Base-by-base conservation (phyloP, 2,888 invertebrate species). In the Drosophila algonquin region DNA sequence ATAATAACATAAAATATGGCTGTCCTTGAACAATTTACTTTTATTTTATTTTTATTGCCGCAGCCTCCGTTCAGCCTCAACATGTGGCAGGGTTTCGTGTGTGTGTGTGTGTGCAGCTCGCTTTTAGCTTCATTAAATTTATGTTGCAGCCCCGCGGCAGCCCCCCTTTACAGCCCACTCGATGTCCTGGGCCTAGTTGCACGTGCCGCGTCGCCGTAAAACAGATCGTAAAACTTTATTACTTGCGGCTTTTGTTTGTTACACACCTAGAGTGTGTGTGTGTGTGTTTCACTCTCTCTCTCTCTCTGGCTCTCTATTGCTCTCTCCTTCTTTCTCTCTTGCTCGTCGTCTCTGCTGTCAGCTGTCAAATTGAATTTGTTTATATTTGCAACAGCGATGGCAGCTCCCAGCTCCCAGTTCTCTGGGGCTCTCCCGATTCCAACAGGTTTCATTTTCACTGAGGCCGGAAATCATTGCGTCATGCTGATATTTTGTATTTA, bases 151-250 rank as follows among this genome's bases (percentile, higher is more conserved):
- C 71, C 54, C 55, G 71, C 75, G 52, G 45, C 68, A 0, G 60
- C 55, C 58, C 21, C 21, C 45, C 73, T n/a, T n/a, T 6, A 16
- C 30, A 24, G 27, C 54, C 45, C 16, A 21, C 51, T 53, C 67
- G 73, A 69, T 74, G 77, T 75, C 56, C 64, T 76, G 86, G 76
- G 84, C 90, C 87, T 85, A 90, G 90, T 85, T 88, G 86, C 91
- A 90, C 90, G 91, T 90, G 90, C 86, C 91, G 86, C 79, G 76
- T 74, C 76, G 89, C 89, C 90, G 90, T 90, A 90, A 90, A 90
- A 90, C 90, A 91, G 90, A 89, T 91, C 91, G 91, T 91, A 91
- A 91, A 91, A 91, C 85, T 91, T 91, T 91, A 91, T 91, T 90
- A 88, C 89, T 90, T 90, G 87, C 87, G 83, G 89, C 84, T 89